Base-by-base conservation (phyloP, 1,140 invertebrate species). In the Drosophila ercepeae region DNA sequence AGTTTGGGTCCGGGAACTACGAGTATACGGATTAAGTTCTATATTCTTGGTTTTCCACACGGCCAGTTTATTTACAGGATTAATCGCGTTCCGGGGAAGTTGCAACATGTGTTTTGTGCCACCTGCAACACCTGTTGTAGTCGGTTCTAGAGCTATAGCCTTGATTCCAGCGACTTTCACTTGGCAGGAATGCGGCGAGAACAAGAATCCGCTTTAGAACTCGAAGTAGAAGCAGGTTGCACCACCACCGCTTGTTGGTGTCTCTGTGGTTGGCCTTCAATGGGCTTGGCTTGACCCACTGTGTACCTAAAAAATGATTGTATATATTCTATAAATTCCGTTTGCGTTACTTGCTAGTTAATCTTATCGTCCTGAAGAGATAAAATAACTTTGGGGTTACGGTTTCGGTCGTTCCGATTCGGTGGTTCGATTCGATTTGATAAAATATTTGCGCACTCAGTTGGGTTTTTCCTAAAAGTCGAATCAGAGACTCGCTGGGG, bases 81-180 rank as follows among this genome's bases (percentile, higher is more conserved):
- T 42, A 42, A 42, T 42, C 18, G 39, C 39, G 19, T 42, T 42
- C 39, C 8, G 9, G 3, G 8, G 16, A 42, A 42, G 29, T 8
- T 1, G 25, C 7, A 7, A 27, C 25, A 32, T 32, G 9, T 32
- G 29, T n/a, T 32, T 9, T n/a, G n/a, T n/a, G n/a, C n/a, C 25
- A 27, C 29, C 29, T 32, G 9, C 2, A 9, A 8, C 9, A 11
- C 29, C 29, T 7, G 25, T 32, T 9, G 7, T 27, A 8, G 27
- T 0, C 0, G 27, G 27, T 9, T 11, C 8, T 13, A 13, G 34
- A 41, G 39, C 16, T 39, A 46, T 21, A 79, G 76, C 76, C 77
- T 81, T 79, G 76, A 76, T 41, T 52, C 19, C 27, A 14, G 29
- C 54, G 65, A 81, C 77, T 79, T 79, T 79, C 77, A 79, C 77